Conservation (phyloP, 1,140 invertebrate genomes). For the Brachionus rotundiformis region DNA sequence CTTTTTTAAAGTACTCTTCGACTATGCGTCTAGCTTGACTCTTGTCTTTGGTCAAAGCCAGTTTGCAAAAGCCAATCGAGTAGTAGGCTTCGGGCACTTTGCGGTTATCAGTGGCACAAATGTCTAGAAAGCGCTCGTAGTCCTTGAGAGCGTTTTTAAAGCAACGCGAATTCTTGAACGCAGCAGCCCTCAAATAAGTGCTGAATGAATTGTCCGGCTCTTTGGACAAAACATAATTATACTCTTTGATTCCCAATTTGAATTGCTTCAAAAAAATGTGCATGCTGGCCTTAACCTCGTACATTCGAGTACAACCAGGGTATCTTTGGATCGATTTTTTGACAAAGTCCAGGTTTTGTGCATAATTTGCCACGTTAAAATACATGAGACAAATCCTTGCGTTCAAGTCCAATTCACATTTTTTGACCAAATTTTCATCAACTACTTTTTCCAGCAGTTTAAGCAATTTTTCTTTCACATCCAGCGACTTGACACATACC, state of each 20-base stretch:
- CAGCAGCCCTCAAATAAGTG: not conserved
- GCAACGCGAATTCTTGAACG: not conserved
- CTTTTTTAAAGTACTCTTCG: not conserved
- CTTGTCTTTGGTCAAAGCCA: not conserved
- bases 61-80: conserved; percentile 7
- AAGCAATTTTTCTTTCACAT: not conserved
- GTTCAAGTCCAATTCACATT: not conserved
- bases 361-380: not conserved
- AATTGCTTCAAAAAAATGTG: not conserved
- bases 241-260: not conserved
- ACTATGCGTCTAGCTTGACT: not conserved
- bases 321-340: not conserved
- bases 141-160: not conserved
- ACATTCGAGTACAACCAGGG: not conserved
- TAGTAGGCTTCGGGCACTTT: conserved; percentile 21
- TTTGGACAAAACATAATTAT: not conserved
- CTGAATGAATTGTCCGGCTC: not conserved
- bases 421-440: not conserved
- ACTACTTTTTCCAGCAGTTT: not conserved
- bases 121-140: not conserved
- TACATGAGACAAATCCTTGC: not conserved
- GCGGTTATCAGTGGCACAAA: not conserved
- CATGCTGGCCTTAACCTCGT: not conserved
- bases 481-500: not conserved
- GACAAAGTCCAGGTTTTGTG: not conserved